phyloP scores from a whole-genome alignment of 1,140 invertebrate species.

The Caenorhabditis tropicalis region DNA sequence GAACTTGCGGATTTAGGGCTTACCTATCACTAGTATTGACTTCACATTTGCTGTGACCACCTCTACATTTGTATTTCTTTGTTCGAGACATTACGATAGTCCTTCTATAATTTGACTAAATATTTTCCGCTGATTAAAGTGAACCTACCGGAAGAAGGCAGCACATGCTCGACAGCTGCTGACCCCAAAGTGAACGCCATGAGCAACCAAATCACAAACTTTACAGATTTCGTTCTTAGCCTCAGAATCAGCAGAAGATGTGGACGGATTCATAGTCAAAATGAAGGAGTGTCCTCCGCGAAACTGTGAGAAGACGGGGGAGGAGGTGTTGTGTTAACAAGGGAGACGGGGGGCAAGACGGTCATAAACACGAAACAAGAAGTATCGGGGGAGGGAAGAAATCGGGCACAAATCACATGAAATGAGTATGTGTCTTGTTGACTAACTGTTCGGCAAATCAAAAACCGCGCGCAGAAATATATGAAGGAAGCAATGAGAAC shows the following conservation, averaged over 20 bases:
- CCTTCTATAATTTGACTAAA: not conserved
- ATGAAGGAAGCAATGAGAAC: too few species aligned
- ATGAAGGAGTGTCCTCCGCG: not conserved
- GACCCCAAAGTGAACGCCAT: conserved; percentile 18
- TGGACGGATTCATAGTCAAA: not conserved
- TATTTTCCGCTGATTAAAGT: not conserved
- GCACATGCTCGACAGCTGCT: not conserved
- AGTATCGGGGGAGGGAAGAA: not conserved
- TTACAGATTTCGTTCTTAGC: not conserved
- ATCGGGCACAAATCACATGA: conserved; percentile 20
- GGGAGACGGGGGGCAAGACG: not conserved
- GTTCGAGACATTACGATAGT: conserved; percentile 7
- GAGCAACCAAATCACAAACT: not conserved
- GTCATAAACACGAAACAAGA: conserved; percentile 24
- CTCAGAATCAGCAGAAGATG: not conserved
- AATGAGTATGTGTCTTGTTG: conserved; percentile 31
- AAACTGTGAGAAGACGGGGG: not conserved
- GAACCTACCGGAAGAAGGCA: not conserved
- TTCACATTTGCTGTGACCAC: not conserved
- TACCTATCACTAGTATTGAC: not conserved
- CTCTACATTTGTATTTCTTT: conserved; percentile 14
- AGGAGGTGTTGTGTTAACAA: not conserved
- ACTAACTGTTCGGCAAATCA: conserved; percentile 26
- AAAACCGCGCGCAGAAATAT: too few species aligned
- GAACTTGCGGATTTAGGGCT: not conserved